A percentile compares a stretch with the other conserved stretches of the same genome.
phyloP scores from a whole-genome alignment of 1,140 invertebrate genomes.

The Pseudomyrmex gracilis region DNA sequence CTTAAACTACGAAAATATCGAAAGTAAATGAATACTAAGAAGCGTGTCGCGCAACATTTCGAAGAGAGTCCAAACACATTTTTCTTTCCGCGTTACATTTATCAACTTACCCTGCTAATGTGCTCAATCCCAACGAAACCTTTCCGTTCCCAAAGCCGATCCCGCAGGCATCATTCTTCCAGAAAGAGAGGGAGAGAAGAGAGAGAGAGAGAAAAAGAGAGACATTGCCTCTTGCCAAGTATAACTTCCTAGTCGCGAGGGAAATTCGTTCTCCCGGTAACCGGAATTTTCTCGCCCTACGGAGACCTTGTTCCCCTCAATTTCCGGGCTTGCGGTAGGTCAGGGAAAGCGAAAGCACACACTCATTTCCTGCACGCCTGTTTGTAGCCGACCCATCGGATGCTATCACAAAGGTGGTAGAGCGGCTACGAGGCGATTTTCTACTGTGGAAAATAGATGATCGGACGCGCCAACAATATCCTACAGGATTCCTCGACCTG shows the following conservation, averaged over 20 bases:
- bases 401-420: conserved; percentile 63
- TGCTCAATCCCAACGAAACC: not conserved
- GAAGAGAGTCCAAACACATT: not conserved
- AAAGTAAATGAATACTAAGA: not conserved
- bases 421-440: conserved; percentile 67
- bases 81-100: not conserved
- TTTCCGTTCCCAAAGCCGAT: conserved; percentile 39
- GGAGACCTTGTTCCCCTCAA: conserved; percentile 57
- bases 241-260: conserved; percentile 79
- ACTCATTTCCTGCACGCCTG: conserved; percentile 70
- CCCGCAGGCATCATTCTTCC: conserved; percentile 55
- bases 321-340: conserved; percentile 62
- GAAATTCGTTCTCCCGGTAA: conserved; percentile 78
- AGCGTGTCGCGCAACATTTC: not conserved
- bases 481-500: conserved; percentile 61
- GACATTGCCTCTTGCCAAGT: conserved; percentile 67
- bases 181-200: not conserved
- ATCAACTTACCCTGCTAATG: not conserved
- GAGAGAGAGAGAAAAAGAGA: too few species aligned
- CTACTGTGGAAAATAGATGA: conserved; percentile 58
- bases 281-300: conserved; percentile 77
- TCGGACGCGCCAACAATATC: conserved; percentile 49
- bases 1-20: not conserved
- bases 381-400: conserved; percentile 51
- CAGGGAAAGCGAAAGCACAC: conserved; percentile 69